Evolutionary conservation across 2,797 vertebrate genomes (phyloP), one percentile per base, ranked within the genome.

Genomic region (Squalus acanthias): DNA sequence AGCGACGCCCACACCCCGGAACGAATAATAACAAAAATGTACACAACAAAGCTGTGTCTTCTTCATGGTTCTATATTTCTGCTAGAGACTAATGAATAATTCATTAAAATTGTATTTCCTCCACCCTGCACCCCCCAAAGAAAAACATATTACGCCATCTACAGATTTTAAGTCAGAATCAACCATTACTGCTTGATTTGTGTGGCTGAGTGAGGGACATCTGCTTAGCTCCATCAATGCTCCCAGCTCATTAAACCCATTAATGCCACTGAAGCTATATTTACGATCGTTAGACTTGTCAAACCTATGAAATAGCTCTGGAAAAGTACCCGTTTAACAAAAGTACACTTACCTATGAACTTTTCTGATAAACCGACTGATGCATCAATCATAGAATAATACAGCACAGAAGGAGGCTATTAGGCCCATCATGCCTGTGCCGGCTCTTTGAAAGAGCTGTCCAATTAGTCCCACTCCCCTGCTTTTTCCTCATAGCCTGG

Each of bases 181-280:
- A 29, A 74, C 12, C 53, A 53, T 72, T 53, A 72, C 12, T 74
- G 24, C n/a, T 53, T 50, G 67, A 95, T 57, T 53, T 95, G 93
- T 57, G 94, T 72, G 22, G 67, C 69, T 72, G 39, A 33, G 69
- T 50, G 93, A 95, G 89, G 6, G 69, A 72, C 69, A 74, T 74
- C 69, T 95, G 69, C n/a, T 72, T 29, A 72, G 26, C 69, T 50
- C 12, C 70, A 70, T 33, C 22, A 95, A 72, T 29, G 94, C 22
- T 53, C 46, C 69, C 22, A 72, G 46, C 69, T 95, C 94, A 95
- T 53, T 95, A 50, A 67, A 72, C 46, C 22, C 50, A 53, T 95
- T 95, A 29, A 72, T 95, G 69, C 50, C 94, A 95, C 69, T 72
- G 22, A 95, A 74, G 53, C 67, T 95, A 33, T 69, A 26, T 72